Evolutionary conservation across 1,140 invertebrate genomes (phyloP).

Genomic region (Micrasema minimum): DNA sequence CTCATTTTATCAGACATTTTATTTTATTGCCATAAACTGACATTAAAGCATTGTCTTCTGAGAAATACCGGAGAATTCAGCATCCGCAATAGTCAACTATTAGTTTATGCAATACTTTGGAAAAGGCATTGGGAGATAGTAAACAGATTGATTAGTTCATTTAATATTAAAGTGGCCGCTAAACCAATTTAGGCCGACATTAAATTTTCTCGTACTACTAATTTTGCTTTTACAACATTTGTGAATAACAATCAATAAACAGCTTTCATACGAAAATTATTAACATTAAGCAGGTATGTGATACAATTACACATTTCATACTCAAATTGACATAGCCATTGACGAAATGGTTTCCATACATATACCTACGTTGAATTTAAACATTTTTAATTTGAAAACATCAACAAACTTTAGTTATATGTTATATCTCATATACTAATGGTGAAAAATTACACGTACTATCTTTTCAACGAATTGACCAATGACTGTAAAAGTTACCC

Average conservation of each 20-base stretch:
- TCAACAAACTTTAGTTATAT: no score
- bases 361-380: no score
- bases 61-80: background rate
- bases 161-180: no score
- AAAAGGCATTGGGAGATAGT: no score
- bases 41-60: slow-evolving; percentile 39
- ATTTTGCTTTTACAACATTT: slow-evolving; percentile 2
- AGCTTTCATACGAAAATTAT: slow-evolving; percentile 8
- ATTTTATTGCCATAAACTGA: slow-evolving; percentile 39
- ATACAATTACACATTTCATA: slow-evolving; percentile 29
- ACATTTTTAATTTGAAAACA: no score
- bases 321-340: slow-evolving; percentile 15
- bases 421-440: no score
- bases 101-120: no score
- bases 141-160: no score
- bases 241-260: slow-evolving; percentile 4
- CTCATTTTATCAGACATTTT: slow-evolving; percentile 52
- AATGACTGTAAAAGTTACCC: background rate
- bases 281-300: slow-evolving; percentile 20
- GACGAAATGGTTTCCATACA: background rate
- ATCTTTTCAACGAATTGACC: no score
- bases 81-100: no score
- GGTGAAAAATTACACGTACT: background rate
- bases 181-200: background rate
- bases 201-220: background rate